A percentile compares a stretch with the other conserved stretches of the same genome.
These are phyloP conservation scores for Diplosoma virens DNA, from an alignment of 23 tunicate species.

Conservation along the genomic window DNA sequence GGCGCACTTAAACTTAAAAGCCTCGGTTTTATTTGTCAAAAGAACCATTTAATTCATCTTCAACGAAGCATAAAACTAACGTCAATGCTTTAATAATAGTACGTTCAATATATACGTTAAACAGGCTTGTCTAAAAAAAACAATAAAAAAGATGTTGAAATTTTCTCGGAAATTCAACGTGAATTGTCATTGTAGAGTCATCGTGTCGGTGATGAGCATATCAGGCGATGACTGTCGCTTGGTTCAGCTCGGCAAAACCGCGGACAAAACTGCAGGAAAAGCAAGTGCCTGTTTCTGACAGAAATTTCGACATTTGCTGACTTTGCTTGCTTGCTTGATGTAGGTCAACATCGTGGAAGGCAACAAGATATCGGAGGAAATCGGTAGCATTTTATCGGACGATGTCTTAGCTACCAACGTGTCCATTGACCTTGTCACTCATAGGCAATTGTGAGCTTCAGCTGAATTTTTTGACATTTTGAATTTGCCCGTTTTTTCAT, in stretches of 20 bases:
- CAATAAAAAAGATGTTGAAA: background rate
- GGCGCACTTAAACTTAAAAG: no score
- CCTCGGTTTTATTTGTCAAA: no score
- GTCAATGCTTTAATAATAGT: no score
- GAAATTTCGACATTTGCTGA: no score
- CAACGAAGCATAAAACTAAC: no score
- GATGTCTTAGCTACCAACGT: constrained; percentile 73
- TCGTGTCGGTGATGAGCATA: constrained; percentile 64
- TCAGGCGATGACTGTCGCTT: constrained; percentile 72
- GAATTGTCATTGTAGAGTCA: constrained; percentile 58
- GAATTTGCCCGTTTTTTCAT: background rate
- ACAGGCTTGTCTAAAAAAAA: no score
- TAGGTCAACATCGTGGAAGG: constrained; percentile 70
- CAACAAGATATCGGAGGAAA: constrained; percentile 36
- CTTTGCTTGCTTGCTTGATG: no score
- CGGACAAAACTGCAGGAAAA: constrained; percentile 84
- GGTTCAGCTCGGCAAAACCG: constrained; percentile 79
- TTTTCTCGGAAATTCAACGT: background rate
- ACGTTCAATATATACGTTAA: no score
- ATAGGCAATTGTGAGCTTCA: constrained; percentile 71
- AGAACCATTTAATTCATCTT: no score
- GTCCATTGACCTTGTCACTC: constrained; percentile 50
- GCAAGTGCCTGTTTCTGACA: constrained; percentile 7
- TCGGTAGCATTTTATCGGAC: constrained; percentile 45
- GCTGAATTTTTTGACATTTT: background rate